Percentiles rank a stretch among this genome's conserved stretches.
Evolutionary conservation across 2,797 vertebrate genomes (phyloP).

Genomic region (Malacoraja senta): DNA sequence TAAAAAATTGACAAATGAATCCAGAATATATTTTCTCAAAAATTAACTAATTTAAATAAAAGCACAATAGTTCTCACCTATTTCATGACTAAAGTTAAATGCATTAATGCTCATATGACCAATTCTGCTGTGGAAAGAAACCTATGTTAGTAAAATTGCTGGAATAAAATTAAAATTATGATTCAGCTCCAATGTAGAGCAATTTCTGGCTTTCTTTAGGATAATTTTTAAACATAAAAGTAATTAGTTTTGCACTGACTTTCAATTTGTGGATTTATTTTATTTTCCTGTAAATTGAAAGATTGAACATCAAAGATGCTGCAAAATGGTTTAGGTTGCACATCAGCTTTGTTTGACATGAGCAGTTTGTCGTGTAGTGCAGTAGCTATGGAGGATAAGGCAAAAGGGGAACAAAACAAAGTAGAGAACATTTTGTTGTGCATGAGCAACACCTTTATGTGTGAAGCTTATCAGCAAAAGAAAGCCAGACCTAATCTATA

Average conservation of each 20-base stretch:
- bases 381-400: conserved; percentile 62
- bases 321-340: conserved; percentile 19
- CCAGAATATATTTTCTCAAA: background rate
- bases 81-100: background rate
- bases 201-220: background rate
- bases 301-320: conserved; percentile 13
- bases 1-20: background rate
- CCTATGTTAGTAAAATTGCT: background rate
- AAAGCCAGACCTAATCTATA: conserved; percentile 44
- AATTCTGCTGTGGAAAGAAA: background rate
- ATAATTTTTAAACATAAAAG: background rate
- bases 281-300: background rate
- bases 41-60: background rate
- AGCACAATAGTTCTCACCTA: background rate
- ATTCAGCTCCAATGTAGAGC: background rate
- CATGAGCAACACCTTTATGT: conserved; percentile 68
- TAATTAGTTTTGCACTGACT: background rate
- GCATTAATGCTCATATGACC: background rate
- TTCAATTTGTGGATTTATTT: background rate
- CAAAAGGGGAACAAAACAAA: conserved; percentile 66
- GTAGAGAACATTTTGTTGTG: conserved; percentile 51
- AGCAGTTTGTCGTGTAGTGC: background rate
- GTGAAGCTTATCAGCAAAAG: conserved; percentile 66
- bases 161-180: background rate
- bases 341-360: conserved; percentile 22